These are phyloP conservation scores for Reticulitermes lucifugus DNA, from an alignment of 2,888 invertebrate genomes.

Conservation along the genomic window DNA sequence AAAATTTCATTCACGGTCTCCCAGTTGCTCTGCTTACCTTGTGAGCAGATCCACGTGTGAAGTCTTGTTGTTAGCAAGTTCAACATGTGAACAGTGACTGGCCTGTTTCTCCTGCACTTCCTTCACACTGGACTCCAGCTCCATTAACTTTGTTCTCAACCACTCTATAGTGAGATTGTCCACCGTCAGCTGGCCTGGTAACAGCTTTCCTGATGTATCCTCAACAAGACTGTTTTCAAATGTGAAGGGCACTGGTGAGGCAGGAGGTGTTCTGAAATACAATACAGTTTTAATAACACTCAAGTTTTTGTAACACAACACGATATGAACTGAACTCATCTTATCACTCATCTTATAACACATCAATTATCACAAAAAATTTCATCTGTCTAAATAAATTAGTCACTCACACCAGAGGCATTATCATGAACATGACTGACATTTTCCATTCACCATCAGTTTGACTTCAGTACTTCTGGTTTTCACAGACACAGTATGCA, in stretches of 20 bases:
- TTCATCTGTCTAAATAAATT: too few relatives aligned
- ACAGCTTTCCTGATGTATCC: constrained; percentile 87
- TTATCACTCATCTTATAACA: too few relatives aligned
- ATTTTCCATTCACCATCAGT: too few relatives aligned
- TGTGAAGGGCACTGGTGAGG: constrained; percentile 81
- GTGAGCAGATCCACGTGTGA: neutral
- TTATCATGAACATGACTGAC: too few relatives aligned
- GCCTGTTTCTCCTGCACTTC: constrained; percentile 70
- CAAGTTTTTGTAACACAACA: too few relatives aligned
- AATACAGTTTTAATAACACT: too few relatives aligned
- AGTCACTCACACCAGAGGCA: too few relatives aligned
- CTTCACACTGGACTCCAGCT: constrained; percentile 82
- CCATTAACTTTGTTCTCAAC: constrained; percentile 82
- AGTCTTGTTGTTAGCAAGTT: constrained; percentile 14
- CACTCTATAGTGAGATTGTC: constrained; percentile 94
- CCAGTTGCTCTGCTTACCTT: neutral
- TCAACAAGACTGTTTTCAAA: constrained; percentile 91
- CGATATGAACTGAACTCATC: too few relatives aligned
- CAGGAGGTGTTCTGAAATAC: constrained; percentile 78
- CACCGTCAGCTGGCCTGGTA: constrained; percentile 89
- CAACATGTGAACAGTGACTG: neutral
- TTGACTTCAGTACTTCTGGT: too few relatives aligned
- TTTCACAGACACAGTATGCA: too few relatives aligned
- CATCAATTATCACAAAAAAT: too few relatives aligned
- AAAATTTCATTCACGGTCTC: neutral